These are phyloP conservation scores for Leucophenga varia DNA, from an alignment of 1,140 invertebrate genomes.

Conservation along the genomic window DNA sequence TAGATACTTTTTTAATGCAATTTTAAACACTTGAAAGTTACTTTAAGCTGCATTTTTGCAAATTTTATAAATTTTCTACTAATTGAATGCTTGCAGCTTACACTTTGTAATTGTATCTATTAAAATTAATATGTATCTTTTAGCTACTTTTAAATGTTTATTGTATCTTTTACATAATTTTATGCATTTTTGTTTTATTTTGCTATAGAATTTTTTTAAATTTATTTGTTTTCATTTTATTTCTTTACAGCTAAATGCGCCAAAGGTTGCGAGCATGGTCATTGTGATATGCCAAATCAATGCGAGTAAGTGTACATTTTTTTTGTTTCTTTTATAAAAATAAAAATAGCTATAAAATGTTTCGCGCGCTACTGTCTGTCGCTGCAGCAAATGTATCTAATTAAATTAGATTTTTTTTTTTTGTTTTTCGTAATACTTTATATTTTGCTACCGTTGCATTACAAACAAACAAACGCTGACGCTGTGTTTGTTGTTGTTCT, in stretches of 20 bases:
- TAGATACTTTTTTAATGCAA: too few relatives aligned
- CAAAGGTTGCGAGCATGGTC: constrained; percentile 90
- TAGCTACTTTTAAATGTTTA: neutral
- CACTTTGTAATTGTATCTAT: neutral
- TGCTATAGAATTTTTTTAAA: constrained; percentile 20
- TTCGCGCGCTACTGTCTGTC: too few relatives aligned
- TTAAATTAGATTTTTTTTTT: constrained; percentile 8
- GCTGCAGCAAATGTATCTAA: constrained; percentile 12
- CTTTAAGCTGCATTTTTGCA: too few relatives aligned
- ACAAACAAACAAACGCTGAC: too few relatives aligned
- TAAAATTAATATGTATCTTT: neutral
- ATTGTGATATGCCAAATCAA: constrained; percentile 88
- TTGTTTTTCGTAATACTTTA: too few relatives aligned
- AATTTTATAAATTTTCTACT: too few relatives aligned
- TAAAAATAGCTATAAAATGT: too few relatives aligned
- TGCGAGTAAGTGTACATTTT: constrained; percentile 81
- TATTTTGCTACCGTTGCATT: too few relatives aligned
- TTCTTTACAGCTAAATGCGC: constrained; percentile 85
- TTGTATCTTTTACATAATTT: neutral
- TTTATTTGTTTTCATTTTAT: constrained; percentile 60
- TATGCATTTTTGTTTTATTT: constrained; percentile 1
- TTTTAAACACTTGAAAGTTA: too few relatives aligned
- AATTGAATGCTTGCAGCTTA: too few relatives aligned
- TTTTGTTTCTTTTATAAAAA: neutral
- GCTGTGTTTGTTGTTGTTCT: too few relatives aligned